Percentiles rank a stretch among this genome's conserved stretches.
phyloP scores from a whole-genome alignment of 2,797 vertebrate genomes.

The Labeo calbasu region DNA sequence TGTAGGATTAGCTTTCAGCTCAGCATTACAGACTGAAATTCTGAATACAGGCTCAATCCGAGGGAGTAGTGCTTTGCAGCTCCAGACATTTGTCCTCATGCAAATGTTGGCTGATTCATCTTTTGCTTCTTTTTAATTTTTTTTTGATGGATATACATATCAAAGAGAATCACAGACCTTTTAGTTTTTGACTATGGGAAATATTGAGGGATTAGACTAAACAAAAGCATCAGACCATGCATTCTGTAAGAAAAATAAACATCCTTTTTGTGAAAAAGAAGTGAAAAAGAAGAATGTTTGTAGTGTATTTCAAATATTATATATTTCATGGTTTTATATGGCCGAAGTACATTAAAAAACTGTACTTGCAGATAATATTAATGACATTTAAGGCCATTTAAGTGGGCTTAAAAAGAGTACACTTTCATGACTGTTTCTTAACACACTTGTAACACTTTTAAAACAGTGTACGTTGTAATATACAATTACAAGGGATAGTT shows the following conservation, averaged over 20 bases:
- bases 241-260: neutral
- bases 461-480: too few relatives aligned
- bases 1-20: conserved; percentile 7
- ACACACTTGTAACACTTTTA: too few relatives aligned
- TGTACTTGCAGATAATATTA: neutral
- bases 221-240: neutral
- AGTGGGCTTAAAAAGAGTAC: too few relatives aligned
- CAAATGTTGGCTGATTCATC: conserved; percentile 27
- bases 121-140: neutral
- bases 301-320: neutral
- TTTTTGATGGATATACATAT: neutral
- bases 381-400: too few relatives aligned
- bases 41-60: conserved; percentile 3
- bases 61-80: neutral
- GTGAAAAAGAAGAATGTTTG: too few relatives aligned
- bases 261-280: neutral
- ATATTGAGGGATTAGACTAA: conserved; percentile 10
- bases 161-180: neutral
- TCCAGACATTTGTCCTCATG: conserved; percentile 31
- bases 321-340: too few relatives aligned
- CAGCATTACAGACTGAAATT: neutral
- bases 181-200: neutral
- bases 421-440: too few relatives aligned
- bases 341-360: neutral
- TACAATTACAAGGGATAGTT: neutral